phyloP scores from a whole-genome alignment of 2,113 vertebrate species.

The Sinocyclocheilus rhinocerous region DNA sequence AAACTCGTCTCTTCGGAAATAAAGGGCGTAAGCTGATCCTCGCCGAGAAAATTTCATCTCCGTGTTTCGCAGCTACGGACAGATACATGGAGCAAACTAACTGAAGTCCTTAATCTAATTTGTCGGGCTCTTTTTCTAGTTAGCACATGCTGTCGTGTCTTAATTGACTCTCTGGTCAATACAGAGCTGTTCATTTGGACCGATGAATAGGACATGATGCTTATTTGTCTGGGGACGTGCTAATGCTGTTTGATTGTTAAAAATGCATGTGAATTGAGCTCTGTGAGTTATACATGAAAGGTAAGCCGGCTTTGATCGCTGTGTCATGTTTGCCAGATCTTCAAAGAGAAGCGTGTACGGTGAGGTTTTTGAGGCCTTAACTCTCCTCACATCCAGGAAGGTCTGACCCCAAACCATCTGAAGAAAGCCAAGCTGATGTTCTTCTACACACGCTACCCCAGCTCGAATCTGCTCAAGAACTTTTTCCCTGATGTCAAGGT shows the following conservation, averaged over 20 bases:
- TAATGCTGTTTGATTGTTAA: neutral
- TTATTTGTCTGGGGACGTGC: slow-evolving; percentile 13
- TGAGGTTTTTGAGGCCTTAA: slow-evolving; percentile 78
- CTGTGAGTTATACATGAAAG: neutral
- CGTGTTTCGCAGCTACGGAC: slow-evolving; percentile 40
- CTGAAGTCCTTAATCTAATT: slow-evolving; percentile 81
- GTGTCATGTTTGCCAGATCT: neutral
- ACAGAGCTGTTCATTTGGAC: slow-evolving; percentile 71
- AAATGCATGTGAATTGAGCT: neutral
- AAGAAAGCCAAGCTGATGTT: slow-evolving; percentile 99
- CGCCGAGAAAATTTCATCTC: slow-evolving; percentile 12
- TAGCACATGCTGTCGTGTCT: slow-evolving; percentile 74
- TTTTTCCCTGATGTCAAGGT: slow-evolving; percentile 97
- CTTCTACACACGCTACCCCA: slow-evolving; percentile 96
- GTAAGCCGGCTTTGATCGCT: neutral
- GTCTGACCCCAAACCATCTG: slow-evolving; percentile 88
- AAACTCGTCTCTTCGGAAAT: neutral
- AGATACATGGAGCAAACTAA: slow-evolving; percentile 62
- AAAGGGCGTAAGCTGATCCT: neutral
- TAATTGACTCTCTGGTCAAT: slow-evolving; percentile 76
- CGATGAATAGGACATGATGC: slow-evolving; percentile 63
- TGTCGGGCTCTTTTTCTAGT: slow-evolving; percentile 76
- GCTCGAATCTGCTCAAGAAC: slow-evolving; percentile 88
- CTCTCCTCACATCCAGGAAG: slow-evolving; percentile 85
- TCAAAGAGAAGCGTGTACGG: neutral